phyloP scores from a whole-genome alignment of 2,113 vertebrate species.

The Forbesichthys agassizii region DNA sequence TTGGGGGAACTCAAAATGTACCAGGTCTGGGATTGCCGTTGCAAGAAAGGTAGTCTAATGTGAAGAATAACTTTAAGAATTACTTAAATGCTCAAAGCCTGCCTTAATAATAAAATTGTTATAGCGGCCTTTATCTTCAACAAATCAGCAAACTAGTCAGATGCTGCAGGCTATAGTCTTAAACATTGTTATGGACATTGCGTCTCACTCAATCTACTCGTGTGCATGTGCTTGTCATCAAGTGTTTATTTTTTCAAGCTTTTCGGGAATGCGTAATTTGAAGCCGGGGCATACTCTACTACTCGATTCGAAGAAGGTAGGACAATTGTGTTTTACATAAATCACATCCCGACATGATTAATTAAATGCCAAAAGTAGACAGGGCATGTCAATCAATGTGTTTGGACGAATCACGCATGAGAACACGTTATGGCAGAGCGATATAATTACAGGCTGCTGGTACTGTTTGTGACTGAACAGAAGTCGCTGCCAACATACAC shows the following conservation, averaged over 20 bases:
- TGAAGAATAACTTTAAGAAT: conserved; percentile 23
- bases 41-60: conserved; percentile 33
- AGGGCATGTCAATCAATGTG: conserved; percentile 41
- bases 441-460: conserved; percentile 74
- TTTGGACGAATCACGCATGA: conserved; percentile 50
- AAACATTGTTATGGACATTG: conserved; percentile 9
- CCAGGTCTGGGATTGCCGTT: conserved; percentile 37
- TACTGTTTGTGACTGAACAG: conserved; percentile 59
- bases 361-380: conserved; percentile 44
- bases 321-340: conserved; percentile 37
- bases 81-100: conserved; percentile 29
- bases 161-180: not conserved
- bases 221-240: conserved; percentile 20
- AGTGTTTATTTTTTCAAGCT: conserved; percentile 27
- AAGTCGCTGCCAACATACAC: conserved; percentile 72
- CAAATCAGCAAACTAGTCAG: not conserved
- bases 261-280: conserved; percentile 11
- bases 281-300: conserved; percentile 31
- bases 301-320: conserved; percentile 48
- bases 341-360: conserved; percentile 56
- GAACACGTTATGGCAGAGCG: conserved; percentile 74
- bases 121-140: not conserved
- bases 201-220: conserved; percentile 27
- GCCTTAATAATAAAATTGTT: conserved; percentile 1
- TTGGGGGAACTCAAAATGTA: conserved; percentile 1